Evolutionary conservation across 2,797 vertebrate genomes (phyloP).

Genomic region (Propithecus deckenii): DNA sequence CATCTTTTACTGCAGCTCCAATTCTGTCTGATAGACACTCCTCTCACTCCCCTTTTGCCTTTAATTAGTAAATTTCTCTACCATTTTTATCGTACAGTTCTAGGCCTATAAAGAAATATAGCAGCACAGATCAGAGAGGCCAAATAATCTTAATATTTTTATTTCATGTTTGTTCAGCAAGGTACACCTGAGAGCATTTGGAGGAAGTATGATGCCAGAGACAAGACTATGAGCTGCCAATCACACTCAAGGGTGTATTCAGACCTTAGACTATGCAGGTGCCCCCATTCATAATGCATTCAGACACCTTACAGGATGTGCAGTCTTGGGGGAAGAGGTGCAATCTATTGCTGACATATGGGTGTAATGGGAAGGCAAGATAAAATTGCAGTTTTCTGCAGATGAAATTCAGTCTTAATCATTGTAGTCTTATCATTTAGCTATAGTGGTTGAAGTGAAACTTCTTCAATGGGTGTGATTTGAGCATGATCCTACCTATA

Average conservation of each 20-base stretch:
- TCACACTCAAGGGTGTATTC: not conserved
- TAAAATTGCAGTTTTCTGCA: conserved; percentile 23
- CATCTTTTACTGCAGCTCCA: not conserved
- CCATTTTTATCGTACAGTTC: not conserved
- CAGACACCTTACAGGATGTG: not conserved
- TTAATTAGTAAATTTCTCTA: conserved; percentile 12
- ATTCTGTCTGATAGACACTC: not conserved
- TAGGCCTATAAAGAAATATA: not conserved
- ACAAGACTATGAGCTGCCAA: not conserved
- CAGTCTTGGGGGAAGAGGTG: not conserved
- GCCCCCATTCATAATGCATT: not conserved
- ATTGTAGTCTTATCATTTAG: conserved; percentile 8
- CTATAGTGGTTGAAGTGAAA: not conserved
- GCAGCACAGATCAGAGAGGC: not conserved
- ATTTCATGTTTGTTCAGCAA: not conserved
- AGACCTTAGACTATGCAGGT: not conserved
- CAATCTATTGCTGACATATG: not conserved
- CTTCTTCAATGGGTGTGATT: not conserved
- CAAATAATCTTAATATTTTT: conserved; percentile 28
- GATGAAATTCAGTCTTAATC: not conserved
- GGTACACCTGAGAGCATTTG: not conserved
- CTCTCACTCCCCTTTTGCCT: not conserved
- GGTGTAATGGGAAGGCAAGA: not conserved
- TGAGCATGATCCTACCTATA: not conserved
- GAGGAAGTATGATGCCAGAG: not conserved